These are phyloP conservation scores for Sigmodon hispidus DNA, from an alignment of 2,113 vertebrate species.

Conservation along the genomic window DNA sequence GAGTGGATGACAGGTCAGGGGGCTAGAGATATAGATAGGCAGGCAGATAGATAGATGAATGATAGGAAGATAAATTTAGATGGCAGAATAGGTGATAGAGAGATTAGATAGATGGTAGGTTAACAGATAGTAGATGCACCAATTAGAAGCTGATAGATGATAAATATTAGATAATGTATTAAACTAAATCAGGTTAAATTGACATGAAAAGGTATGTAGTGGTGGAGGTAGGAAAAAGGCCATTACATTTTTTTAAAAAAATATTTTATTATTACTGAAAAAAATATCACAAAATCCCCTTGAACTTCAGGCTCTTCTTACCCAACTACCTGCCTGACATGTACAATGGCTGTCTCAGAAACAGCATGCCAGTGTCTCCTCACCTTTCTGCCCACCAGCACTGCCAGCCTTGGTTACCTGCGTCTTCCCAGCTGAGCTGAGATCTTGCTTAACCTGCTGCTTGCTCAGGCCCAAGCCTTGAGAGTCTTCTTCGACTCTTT, in stretches of 20 bases:
- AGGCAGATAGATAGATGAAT: neutral
- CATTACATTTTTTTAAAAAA: neutral
- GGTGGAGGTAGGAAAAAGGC: neutral
- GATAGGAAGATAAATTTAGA: neutral
- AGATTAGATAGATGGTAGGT: neutral
- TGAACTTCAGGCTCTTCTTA: neutral
- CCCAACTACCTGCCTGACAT: neutral
- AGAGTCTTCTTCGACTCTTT: neutral
- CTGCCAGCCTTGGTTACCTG: neutral
- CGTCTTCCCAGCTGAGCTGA: neutral
- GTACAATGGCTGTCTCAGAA: neutral
- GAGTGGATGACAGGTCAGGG: neutral
- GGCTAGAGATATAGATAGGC: neutral
- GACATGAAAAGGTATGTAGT: neutral
- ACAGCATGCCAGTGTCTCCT: neutral
- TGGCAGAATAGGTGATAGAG: too few relatives aligned
- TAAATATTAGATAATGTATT: neutral
- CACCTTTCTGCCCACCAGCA: neutral
- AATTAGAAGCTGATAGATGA: neutral
- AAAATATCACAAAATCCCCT: slow-evolving; percentile 28
- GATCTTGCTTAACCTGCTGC: neutral
- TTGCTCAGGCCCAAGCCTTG: neutral
- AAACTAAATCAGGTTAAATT: neutral
- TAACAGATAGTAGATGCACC: neutral
- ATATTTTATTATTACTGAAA: neutral